Conservation (phyloP, 1,140 invertebrate species). For the Anastrepha obliqua region DNA sequence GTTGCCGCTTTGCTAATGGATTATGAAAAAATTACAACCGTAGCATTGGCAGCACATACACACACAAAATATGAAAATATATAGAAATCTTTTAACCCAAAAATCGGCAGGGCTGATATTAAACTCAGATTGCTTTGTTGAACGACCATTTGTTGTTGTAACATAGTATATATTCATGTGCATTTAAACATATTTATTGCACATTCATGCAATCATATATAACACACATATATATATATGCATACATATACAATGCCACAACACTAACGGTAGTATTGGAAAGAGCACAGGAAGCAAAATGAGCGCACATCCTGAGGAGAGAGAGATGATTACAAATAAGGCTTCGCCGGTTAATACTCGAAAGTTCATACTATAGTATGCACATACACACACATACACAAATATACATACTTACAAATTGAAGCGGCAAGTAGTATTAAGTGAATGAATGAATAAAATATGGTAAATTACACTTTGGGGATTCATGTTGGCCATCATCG, state of each 20-base stretch:
- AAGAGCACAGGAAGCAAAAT: too few relatives aligned
- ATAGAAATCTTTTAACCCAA: background rate
- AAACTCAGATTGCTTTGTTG: slow-evolving; percentile 9
- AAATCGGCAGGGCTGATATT: background rate
- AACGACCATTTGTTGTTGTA: background rate
- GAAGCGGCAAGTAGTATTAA: background rate
- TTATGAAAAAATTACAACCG: slow-evolving; percentile 32
- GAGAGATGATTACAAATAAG: too few relatives aligned
- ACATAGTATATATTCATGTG: background rate
- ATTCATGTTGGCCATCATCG: slow-evolving; percentile 25
- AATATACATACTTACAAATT: background rate
- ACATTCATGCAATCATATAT: too few relatives aligned
- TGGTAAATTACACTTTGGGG: slow-evolving; percentile 6
- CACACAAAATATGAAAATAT: background rate
- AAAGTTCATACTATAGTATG: too few relatives aligned
- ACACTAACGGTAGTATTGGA: too few relatives aligned
- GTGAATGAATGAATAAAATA: slow-evolving; percentile 24
- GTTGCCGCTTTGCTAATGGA: slow-evolving; percentile 42
- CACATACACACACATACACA: too few relatives aligned
- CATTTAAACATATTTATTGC: background rate
- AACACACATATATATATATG: background rate
- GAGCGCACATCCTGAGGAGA: too few relatives aligned
- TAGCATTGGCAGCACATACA: background rate
- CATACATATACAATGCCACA: too few relatives aligned
- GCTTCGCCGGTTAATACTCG: too few relatives aligned